phyloP scores from a whole-genome alignment of 2,113 vertebrate species.

The Caranx melampygus region DNA sequence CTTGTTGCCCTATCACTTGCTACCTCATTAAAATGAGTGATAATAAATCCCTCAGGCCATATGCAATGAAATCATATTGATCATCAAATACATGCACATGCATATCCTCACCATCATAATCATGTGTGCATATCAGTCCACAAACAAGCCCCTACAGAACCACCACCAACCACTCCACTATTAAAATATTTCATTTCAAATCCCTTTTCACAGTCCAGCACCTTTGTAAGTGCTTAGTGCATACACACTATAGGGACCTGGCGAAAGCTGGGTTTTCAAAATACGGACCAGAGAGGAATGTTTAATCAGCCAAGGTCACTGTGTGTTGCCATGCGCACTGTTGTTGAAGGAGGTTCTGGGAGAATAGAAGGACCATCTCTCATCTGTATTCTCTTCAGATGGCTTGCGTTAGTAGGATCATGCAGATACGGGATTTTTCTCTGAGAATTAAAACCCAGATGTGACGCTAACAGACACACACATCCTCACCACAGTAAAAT shows the following conservation, averaged over 20 bases:
- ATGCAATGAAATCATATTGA: constrained; percentile 75
- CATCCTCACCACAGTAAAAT: constrained; percentile 66
- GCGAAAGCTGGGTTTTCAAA: constrained; percentile 47
- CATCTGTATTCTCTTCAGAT: constrained; percentile 82
- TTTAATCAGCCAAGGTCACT: constrained; percentile 79
- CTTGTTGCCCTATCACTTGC: constrained; percentile 75
- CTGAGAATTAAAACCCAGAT: constrained; percentile 78
- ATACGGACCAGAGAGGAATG: constrained; percentile 63
- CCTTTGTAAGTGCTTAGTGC: constrained; percentile 55
- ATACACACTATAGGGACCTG: constrained; percentile 34
- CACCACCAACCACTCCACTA: constrained; percentile 21
- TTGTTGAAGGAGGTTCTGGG: constrained; percentile 63
- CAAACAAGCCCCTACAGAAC: constrained; percentile 36
- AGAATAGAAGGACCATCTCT: constrained; percentile 66
- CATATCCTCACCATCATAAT: constrained; percentile 24
- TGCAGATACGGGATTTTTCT: constrained; percentile 74
- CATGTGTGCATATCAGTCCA: constrained; percentile 57
- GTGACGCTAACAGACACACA: constrained; percentile 74
- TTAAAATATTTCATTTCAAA: constrained; percentile 67
- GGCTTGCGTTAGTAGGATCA: constrained; percentile 75
- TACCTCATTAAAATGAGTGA: constrained; percentile 80
- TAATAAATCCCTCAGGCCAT: constrained; percentile 76
- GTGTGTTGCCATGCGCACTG: constrained; percentile 64
- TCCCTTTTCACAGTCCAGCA: constrained; percentile 56
- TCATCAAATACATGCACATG: constrained; percentile 53